Conservation (phyloP, 2,113 vertebrate species). For the Alexandromys fortis region DNA sequence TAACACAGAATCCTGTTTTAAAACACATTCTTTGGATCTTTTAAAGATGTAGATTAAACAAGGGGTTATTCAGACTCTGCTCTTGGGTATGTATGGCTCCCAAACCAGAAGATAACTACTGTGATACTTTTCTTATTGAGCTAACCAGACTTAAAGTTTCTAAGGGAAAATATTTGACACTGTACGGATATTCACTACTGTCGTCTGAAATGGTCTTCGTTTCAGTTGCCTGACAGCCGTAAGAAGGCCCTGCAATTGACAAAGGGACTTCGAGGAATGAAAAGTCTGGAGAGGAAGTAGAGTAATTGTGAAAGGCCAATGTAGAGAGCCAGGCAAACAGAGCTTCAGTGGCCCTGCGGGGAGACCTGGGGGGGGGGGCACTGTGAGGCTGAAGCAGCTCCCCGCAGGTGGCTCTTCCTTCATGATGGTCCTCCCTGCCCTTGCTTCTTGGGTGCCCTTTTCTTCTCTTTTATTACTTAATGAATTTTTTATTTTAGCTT, state of each 20-base stretch:
- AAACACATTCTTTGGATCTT: not conserved
- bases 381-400: too few relatives aligned
- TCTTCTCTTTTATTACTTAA: not conserved
- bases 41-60: not conserved
- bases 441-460: not conserved
- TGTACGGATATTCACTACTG: not conserved
- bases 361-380: too few relatives aligned
- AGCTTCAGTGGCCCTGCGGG: not conserved
- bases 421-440: not conserved
- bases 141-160: constrained; percentile 2
- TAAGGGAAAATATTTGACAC: not conserved
- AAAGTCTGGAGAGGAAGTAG: not conserved
- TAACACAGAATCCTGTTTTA: not conserved
- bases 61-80: not conserved
- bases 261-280: not conserved
- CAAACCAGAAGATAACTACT: not conserved
- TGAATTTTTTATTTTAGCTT: not conserved
- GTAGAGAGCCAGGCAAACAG: not conserved
- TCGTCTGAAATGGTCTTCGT: not conserved
- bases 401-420: not conserved
- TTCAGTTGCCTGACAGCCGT: not conserved
- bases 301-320: not conserved
- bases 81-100: not conserved
- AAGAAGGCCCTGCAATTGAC: not conserved
- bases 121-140: not conserved